Percentiles rank a stretch among this genome's conserved stretches.
phyloP scores from a whole-genome alignment of 92 coral and sea anemone genomes.

The Paragorgia papillata region DNA sequence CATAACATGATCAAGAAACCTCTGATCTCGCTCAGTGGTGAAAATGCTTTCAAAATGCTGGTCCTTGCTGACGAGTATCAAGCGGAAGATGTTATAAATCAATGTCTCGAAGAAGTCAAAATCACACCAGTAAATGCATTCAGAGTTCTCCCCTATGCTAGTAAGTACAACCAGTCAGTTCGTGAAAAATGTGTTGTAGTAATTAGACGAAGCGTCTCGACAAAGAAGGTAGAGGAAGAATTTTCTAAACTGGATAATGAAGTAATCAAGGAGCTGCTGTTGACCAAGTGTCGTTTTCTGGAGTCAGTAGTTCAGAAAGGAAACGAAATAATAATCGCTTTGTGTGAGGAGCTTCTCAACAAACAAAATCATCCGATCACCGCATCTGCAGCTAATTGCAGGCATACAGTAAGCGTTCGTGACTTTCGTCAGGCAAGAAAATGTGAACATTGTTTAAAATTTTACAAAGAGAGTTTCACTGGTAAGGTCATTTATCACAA shows the following conservation, averaged over 20 bases:
- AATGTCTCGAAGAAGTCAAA: not conserved
- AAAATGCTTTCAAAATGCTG: not conserved
- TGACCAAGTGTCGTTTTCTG: not conserved
- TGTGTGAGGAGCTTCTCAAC: no score
- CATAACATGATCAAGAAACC: constrained; percentile 12
- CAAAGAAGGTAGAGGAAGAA: not conserved
- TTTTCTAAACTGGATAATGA: not conserved
- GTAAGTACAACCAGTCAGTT: not conserved
- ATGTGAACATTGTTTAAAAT: no score
- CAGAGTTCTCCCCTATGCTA: constrained; percentile 22
- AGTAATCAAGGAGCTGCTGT: not conserved
- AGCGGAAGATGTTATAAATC: constrained; percentile 18
- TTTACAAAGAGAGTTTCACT: constrained; percentile 2
- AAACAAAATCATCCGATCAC: no score
- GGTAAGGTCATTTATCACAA: no score
- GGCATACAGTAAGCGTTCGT: no score
- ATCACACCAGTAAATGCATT: constrained; percentile 5
- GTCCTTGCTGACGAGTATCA: constrained; percentile 12
- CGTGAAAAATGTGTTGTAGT: not conserved
- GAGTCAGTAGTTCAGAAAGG: no score
- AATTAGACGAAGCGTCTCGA: constrained; percentile 1
- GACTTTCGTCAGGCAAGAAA: no score
- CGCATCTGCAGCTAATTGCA: no score
- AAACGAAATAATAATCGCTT: no score
- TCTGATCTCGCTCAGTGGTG: not conserved